Conservation (phyloP, 2,888 invertebrate genomes). For the Macrophya annulata region DNA sequence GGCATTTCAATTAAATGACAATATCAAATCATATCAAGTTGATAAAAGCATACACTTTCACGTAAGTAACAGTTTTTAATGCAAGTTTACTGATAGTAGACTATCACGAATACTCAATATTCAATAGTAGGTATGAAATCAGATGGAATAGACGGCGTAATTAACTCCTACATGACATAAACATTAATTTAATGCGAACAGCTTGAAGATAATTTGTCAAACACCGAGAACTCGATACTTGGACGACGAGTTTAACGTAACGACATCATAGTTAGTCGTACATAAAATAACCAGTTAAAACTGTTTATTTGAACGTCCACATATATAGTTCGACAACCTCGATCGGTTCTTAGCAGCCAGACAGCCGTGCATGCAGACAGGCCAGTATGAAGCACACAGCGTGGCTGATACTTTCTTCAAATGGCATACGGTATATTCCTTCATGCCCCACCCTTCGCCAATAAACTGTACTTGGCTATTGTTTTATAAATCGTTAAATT, state of each 20-base stretch:
- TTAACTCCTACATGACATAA: not conserved
- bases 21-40: not conserved
- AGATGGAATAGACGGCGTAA: not conserved
- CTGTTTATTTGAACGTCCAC: slow-evolving; percentile 45
- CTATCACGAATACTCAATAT: not conserved
- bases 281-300: slow-evolving; percentile 39
- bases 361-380: slow-evolving; percentile 39
- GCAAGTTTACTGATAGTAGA: not conserved
- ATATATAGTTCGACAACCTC: slow-evolving; percentile 63
- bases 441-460: slow-evolving; percentile 58
- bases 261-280: slow-evolving; percentile 10
- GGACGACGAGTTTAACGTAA: slow-evolving; percentile 12
- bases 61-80: not conserved
- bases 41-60: not conserved
- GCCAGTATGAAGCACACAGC: slow-evolving; percentile 52
- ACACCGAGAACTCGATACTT: not conserved
- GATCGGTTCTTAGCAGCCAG: slow-evolving; percentile 56
- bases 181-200: not conserved
- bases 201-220: not conserved
- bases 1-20: not conserved
- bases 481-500: slow-evolving; percentile 69
- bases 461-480: slow-evolving; percentile 67
- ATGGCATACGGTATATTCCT: slow-evolving; percentile 56
- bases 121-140: not conserved
- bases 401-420: slow-evolving; percentile 57